A percentile compares a stretch with the other conserved stretches of the same genome.
Conservation (phyloP, 2,113 vertebrate species). For the Axis porcinus region DNA sequence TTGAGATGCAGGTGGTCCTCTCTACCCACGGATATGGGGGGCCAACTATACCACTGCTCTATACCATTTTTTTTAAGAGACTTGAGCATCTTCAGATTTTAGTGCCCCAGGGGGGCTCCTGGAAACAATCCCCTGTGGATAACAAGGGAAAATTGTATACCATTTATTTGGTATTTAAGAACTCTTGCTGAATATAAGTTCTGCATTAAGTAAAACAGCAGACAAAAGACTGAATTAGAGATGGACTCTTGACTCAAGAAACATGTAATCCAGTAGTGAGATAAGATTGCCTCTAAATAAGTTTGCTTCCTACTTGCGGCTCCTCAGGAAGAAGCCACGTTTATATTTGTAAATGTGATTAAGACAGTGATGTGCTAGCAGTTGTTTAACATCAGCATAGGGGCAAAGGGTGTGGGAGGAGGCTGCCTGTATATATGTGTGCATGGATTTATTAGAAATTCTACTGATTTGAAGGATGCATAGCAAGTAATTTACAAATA, state of each 20-base stretch:
- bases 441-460: not conserved
- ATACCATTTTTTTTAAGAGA: not conserved
- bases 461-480: not conserved
- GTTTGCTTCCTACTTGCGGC: not conserved
- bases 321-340: not conserved
- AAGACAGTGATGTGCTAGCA: not conserved
- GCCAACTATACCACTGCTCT: no score
- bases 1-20: not conserved
- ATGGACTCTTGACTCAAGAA: not conserved
- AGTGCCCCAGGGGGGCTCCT: not conserved
- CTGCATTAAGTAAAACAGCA: not conserved
- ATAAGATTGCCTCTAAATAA: not conserved
- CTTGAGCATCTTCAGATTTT: not conserved
- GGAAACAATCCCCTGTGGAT: not conserved
- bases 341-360: not conserved
- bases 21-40: not conserved
- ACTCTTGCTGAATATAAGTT: not conserved
- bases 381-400: not conserved
- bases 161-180: not conserved
- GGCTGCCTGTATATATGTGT: not conserved
- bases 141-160: not conserved
- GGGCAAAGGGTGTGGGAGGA: not conserved
- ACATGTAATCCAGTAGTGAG: not conserved
- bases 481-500: not conserved
- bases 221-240: not conserved